Conservation (phyloP, 2,888 invertebrate species). For the Rugalucina vietnamica region DNA sequence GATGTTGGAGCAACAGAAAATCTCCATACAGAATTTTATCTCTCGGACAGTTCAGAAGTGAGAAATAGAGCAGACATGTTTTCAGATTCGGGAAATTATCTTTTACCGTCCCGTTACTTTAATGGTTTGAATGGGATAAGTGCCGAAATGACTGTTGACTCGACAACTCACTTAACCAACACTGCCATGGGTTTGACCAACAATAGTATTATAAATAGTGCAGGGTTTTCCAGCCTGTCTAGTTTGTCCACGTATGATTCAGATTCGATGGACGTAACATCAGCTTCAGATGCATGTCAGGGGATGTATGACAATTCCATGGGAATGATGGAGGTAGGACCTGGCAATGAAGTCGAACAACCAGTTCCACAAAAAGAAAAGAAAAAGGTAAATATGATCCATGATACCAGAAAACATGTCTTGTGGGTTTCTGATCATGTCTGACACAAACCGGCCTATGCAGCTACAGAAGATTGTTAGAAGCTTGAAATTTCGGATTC, state of each 20-base stretch:
- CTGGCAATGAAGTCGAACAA: constrained; percentile 38
- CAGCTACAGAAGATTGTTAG: too few species aligned
- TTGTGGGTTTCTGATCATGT: too few species aligned
- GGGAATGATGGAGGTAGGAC: constrained; percentile 22
- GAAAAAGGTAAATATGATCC: constrained; percentile 60
- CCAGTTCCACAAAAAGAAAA: constrained; percentile 51
- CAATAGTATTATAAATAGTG: constrained; percentile 19
- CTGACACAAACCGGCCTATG: too few species aligned
- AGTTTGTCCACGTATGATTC: constrained; percentile 48
- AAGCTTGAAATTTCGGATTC: too few species aligned
- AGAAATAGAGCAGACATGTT: background rate
- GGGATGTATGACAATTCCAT: constrained; percentile 47
- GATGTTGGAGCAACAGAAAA: constrained; percentile 10
- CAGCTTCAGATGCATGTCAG: constrained; percentile 46
- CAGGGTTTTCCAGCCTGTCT: constrained; percentile 19
- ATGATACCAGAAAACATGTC: too few species aligned
- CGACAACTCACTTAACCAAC: constrained; percentile 50
- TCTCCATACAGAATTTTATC: background rate
- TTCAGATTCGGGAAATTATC: background rate
- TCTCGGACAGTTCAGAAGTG: background rate
- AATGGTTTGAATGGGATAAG: constrained; percentile 44
- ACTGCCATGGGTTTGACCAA: background rate
- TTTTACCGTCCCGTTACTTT: background rate
- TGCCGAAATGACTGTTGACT: constrained; percentile 59
- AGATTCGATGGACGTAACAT: constrained; percentile 64